phyloP scores from a whole-genome alignment of 2,797 vertebrate genomes.

The Varecia variegata region DNA sequence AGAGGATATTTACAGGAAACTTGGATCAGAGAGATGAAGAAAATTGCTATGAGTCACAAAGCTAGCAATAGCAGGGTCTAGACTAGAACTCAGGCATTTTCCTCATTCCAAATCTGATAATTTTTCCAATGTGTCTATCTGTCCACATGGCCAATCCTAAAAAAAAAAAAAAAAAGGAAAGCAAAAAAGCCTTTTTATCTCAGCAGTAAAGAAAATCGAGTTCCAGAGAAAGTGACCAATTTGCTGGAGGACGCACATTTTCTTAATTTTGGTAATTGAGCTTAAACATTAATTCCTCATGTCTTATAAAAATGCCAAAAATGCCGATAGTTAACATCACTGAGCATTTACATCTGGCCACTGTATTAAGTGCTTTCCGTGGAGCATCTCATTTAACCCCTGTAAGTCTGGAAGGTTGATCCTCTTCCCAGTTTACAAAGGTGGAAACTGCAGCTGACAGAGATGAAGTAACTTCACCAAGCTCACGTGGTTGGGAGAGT shows the following conservation, averaged over 20 bases:
- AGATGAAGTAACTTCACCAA: not conserved
- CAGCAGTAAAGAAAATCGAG: constrained; percentile 26
- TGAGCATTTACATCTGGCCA: not conserved
- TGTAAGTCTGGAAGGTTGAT: not conserved
- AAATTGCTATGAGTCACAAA: constrained; percentile 72
- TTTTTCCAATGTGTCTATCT: constrained; percentile 43
- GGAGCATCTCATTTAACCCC: not conserved
- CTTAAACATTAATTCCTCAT: not conserved
- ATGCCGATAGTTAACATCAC: not conserved
- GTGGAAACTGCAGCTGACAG: not conserved
- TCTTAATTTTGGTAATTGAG: constrained; percentile 41
- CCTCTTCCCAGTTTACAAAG: constrained; percentile 1
- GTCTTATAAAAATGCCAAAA: constrained; percentile 3
- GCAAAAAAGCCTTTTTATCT: not conserved
- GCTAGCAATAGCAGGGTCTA: constrained; percentile 63
- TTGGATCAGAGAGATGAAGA: constrained; percentile 66
- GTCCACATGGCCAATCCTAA: constrained; percentile 8
- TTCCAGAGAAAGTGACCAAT: constrained; percentile 26
- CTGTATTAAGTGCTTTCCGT: not conserved
- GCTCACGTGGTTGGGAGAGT: not conserved
- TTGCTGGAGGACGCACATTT: not conserved
- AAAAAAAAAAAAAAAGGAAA: not conserved
- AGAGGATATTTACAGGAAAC: constrained; percentile 73
- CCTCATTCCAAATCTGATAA: constrained; percentile 54
- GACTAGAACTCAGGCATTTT: constrained; percentile 56